A percentile compares a stretch with the other conserved stretches of the same genome.
Conservation (phyloP, 92 coral and sea anemone species). For the Paramuricea clavata region DNA sequence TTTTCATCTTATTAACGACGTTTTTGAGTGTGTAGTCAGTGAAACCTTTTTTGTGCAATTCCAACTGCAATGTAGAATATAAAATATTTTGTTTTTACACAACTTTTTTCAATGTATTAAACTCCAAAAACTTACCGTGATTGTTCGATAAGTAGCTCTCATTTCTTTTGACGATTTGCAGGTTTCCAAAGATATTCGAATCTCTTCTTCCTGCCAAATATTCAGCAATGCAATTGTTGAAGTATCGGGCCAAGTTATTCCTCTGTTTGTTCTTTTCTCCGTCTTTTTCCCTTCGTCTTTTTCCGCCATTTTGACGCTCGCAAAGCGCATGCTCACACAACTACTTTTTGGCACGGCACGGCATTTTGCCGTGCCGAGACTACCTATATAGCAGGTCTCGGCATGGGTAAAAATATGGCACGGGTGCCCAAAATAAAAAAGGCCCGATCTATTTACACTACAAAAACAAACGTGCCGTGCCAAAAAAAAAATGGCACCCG, state of each 20-base stretch:
- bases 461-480: background rate
- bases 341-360: background rate
- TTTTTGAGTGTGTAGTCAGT: constrained; percentile 23
- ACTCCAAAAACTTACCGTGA: constrained; percentile 27
- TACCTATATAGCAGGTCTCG: constrained; percentile 5
- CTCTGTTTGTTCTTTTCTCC: too few species aligned
- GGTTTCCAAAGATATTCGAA: constrained; percentile 53
- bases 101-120: background rate
- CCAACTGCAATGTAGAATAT: constrained; percentile 3
- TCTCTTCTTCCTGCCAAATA: too few species aligned
- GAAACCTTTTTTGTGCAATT: constrained; percentile 50
- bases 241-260: too few species aligned
- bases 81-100: background rate
- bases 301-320: constrained; percentile 24
- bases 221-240: too few species aligned
- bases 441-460: background rate
- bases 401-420: constrained; percentile 5
- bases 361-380: background rate
- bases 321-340: constrained; percentile 11
- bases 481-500: too few species aligned
- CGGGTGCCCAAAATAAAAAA: too few species aligned
- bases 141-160: constrained; percentile 48
- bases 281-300: background rate
- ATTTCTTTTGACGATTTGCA: constrained; percentile 60
- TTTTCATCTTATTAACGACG: too few species aligned